Evolutionary conservation across 2,888 invertebrate genomes (phyloP).

Genomic region (Germaria angustata): DNA sequence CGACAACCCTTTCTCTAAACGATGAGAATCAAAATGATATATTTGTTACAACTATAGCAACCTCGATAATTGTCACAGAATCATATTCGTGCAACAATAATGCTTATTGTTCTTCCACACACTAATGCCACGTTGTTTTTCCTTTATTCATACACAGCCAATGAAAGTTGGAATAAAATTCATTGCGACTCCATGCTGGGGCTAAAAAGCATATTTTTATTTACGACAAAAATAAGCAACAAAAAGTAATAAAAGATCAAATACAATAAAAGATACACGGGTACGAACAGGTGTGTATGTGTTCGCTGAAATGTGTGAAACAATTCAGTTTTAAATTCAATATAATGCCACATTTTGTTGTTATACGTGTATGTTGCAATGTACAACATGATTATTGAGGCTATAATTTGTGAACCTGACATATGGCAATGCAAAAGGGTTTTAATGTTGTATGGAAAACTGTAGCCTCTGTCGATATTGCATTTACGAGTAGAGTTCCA

Average conservation of each 20-base stretch:
- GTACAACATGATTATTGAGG: conserved; percentile 69
- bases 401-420: conserved; percentile 70
- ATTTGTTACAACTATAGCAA: conserved; percentile 8
- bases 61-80: conserved; percentile 20
- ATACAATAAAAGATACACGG: conserved; percentile 17
- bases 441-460: conserved; percentile 14
- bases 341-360: conserved; percentile 53
- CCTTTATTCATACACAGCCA: not conserved
- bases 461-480: not conserved
- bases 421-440: conserved; percentile 60
- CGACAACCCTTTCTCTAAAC: not conserved
- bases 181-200: conserved; percentile 53
- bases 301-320: conserved; percentile 43
- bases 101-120: not conserved
- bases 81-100: not conserved
- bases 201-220: conserved; percentile 29
- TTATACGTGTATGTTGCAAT: conserved; percentile 19
- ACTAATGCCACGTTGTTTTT: conserved; percentile 3
- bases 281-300: conserved; percentile 54
- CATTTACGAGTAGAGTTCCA: conserved; percentile 6
- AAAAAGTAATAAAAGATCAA: not conserved
- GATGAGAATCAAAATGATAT: not conserved
- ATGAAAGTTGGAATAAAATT: conserved; percentile 48
- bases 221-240: not conserved
- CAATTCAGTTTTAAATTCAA: conserved; percentile 54